Percentiles rank a stretch among this genome's conserved stretches.
Evolutionary conservation across 2,888 invertebrate genomes (phyloP).

Genomic region (Pelosia muscerda): DNA sequence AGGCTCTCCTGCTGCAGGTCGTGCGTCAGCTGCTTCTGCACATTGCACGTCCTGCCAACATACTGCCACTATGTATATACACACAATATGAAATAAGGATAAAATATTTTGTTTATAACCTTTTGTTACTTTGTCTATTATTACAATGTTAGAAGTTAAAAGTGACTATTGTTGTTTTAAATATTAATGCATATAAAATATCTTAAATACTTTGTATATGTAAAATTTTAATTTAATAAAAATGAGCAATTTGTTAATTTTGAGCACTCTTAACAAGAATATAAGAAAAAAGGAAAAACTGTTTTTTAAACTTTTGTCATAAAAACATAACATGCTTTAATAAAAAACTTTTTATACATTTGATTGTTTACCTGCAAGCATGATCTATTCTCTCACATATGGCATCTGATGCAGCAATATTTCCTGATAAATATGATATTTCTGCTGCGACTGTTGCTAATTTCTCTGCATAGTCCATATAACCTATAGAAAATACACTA

Average conservation of each 20-base stretch:
- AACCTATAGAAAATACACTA: constrained; percentile 62
- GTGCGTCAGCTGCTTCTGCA: constrained; percentile 77
- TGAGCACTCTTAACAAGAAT: constrained; percentile 45
- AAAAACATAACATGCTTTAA: constrained; percentile 65
- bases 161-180: constrained; percentile 70
- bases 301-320: constrained; percentile 47
- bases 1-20: constrained; percentile 81
- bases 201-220: constrained; percentile 44
- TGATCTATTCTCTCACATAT: constrained; percentile 85
- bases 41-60: constrained; percentile 72
- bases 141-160: constrained; percentile 71
- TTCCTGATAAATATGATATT: constrained; percentile 84
- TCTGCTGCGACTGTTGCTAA: constrained; percentile 84
- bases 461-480: constrained; percentile 87
- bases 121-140: constrained; percentile 64
- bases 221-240: constrained; percentile 43
- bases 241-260: constrained; percentile 54
- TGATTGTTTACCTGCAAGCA: constrained; percentile 55
- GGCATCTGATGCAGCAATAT: constrained; percentile 83
- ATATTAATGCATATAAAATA: constrained; percentile 51
- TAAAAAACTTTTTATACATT: constrained; percentile 56
- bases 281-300: constrained; percentile 40
- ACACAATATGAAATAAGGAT: constrained; percentile 53
- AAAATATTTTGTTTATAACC: constrained; percentile 61
- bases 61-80: constrained; percentile 51